These are phyloP conservation scores for Linyphia triangularis DNA, from an alignment of 2,888 invertebrate genomes.

Conservation along the genomic window DNA sequence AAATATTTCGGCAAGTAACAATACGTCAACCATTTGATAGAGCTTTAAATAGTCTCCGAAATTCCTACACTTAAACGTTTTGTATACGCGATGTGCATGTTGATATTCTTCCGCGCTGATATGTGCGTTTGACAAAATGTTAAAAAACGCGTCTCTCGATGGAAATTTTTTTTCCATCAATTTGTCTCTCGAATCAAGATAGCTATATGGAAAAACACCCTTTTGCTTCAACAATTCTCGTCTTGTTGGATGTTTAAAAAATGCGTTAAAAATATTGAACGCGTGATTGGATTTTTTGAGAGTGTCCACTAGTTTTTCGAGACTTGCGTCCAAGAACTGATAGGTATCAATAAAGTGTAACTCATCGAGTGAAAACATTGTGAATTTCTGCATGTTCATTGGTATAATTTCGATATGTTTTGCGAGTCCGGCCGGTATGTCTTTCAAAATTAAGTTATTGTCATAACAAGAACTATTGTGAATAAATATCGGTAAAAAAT, in stretches of 20 bases:
- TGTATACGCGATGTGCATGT: too few species aligned
- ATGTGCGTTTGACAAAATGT: too few species aligned
- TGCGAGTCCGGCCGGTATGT: too few species aligned
- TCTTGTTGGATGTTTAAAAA: neutral
- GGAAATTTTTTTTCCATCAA: too few species aligned
- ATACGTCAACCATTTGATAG: neutral
- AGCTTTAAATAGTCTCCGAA: conserved; percentile 7
- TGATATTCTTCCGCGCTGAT: too few species aligned
- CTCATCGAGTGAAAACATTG: neutral
- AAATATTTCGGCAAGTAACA: neutral
- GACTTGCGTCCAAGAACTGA: conserved; percentile 10
- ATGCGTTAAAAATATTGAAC: neutral
- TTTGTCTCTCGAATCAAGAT: too few species aligned
- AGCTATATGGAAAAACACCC: conserved; percentile 4
- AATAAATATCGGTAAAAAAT: neutral
- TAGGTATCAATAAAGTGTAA: conserved; percentile 21
- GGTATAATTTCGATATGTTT: too few species aligned
- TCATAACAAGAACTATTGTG: too few species aligned
- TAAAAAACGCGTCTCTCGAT: too few species aligned
- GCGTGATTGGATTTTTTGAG: conserved; percentile 4
- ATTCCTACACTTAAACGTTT: neutral
- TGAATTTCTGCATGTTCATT: conserved; percentile 22
- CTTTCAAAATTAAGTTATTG: too few species aligned
- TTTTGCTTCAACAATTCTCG: neutral
- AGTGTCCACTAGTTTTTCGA: conserved; percentile 13